Evolutionary conservation across 2,888 invertebrate genomes (phyloP), one percentile per base, ranked within the genome.

Genomic region (Ichneumoninae sp.): DNA sequence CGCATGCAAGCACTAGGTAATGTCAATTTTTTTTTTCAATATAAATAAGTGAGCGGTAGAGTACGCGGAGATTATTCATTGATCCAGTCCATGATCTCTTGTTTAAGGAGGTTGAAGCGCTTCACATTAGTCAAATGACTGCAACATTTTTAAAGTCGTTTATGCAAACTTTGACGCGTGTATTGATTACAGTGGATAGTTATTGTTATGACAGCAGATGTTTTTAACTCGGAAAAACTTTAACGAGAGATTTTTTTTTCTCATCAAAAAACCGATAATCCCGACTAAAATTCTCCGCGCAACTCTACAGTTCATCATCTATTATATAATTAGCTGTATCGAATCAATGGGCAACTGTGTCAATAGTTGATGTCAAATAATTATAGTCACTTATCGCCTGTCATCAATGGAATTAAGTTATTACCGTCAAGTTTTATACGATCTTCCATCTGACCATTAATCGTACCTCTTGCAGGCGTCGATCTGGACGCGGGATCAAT

Each of bases 401-500:
- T 60, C 30, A n/a, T 63, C 36, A 40, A 75, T 65, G 30, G 47
- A 40, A 74, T 80, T 69, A 40, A 30, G 33, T 36, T 30, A 30
- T 36, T 33, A 8, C 52, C 8, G 30, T 50, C 50, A 4, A 52
- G 65, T 60, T 54, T 19, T 57, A 40, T 40, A 40, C 30, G 22
- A 79, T 44, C 0, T 10, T 13, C 6, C n/a, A 1, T 40, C 33
- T 33, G 40, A 78, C 40, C 7, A 73, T 73, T 66, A 10, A 75
- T 69, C 13, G n/a, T 26, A 6, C 54, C 57, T 79, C 44, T 91
- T 91, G 13, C 94, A 96, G 96, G 96, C 87, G 95, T 96, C 89
- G 96, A 96, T 87, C 93, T 97, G 19, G 97, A 96, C 85, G 95
- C 97, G 3, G 97, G 97, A 60, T 96, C 96, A 6, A 97, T 98